Conservation (phyloP, 1,140 invertebrate species). For the Hyles euphorbiae region DNA sequence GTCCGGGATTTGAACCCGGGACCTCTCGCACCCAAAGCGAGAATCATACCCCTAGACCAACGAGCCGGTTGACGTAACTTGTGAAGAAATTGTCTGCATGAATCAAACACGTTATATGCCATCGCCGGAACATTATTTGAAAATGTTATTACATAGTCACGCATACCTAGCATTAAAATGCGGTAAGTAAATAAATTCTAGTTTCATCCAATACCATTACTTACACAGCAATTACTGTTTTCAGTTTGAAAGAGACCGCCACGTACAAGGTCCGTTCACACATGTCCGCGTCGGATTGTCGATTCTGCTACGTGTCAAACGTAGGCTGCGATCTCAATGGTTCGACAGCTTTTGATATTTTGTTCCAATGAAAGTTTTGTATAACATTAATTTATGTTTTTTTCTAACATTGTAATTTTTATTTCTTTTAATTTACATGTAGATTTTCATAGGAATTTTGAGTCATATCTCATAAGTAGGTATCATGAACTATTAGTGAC, state of each 20-base stretch:
- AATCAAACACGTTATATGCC: slow-evolving; percentile 7
- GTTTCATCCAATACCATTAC: slow-evolving; percentile 3
- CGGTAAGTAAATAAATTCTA: slow-evolving; percentile 4
- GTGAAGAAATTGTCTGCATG: slow-evolving; percentile 4
- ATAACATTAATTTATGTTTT: no score
- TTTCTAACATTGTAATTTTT: no score
- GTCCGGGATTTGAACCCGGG: slow-evolving; percentile 26
- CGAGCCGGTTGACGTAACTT: slow-evolving; percentile 11
- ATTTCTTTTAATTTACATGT: no score
- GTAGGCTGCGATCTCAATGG: no score
- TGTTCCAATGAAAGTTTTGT: no score
- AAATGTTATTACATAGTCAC: slow-evolving; percentile 5
- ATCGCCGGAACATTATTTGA: slow-evolving; percentile 6
- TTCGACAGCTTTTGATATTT: no score
- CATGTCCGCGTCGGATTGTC: no score
- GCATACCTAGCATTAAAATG: not conserved
- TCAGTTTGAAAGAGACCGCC: slow-evolving; percentile 2
- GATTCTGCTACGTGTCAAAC: no score
- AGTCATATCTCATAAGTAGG: no score
- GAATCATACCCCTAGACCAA: slow-evolving; percentile 26
- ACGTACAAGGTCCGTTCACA: no score
- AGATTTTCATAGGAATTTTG: no score
- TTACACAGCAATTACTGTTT: slow-evolving; percentile 14
- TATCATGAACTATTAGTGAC: no score
- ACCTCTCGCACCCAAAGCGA: slow-evolving; percentile 25